phyloP scores from a whole-genome alignment of 1,140 invertebrate genomes.

The Tenebrio molitor region DNA sequence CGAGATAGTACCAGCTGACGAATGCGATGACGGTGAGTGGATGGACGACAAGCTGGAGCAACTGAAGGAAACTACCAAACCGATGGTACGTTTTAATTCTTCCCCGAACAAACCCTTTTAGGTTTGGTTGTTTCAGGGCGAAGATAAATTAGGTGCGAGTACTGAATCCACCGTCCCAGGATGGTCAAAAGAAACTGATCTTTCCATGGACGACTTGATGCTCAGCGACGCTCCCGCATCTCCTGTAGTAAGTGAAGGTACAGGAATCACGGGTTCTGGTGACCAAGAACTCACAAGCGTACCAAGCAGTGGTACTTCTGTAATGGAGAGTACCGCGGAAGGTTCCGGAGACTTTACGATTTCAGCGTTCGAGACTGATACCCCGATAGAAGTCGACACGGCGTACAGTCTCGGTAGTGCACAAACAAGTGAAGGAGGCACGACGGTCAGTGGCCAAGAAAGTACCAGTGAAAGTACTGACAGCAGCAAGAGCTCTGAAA shows the following conservation, averaged over 20 bases:
- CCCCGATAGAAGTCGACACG: slow-evolving; percentile 7
- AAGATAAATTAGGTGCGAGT: slow-evolving; percentile 43
- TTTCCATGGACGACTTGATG: slow-evolving; percentile 73
- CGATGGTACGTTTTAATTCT: slow-evolving; percentile 11
- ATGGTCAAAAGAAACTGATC: slow-evolving; percentile 60
- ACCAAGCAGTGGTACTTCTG: slow-evolving; percentile 11
- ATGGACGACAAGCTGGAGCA: slow-evolving; percentile 64
- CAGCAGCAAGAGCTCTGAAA: slow-evolving; percentile 32
- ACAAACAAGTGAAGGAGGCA: slow-evolving; percentile 26
- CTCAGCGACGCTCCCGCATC: slow-evolving; percentile 70
- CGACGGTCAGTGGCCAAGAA: slow-evolving; percentile 11
- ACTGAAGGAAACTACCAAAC: slow-evolving; percentile 21
- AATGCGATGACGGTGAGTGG: slow-evolving; percentile 74
- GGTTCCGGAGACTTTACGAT: slow-evolving; percentile 50
- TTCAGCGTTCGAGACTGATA: slow-evolving; percentile 28
- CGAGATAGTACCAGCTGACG: slow-evolving; percentile 69
- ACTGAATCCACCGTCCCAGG: slow-evolving; percentile 49
- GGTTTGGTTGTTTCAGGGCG: slow-evolving; percentile 23
- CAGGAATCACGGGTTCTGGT: slow-evolving; percentile 58
- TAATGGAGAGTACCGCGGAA: slow-evolving; percentile 47
- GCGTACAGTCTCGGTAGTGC: neutral
- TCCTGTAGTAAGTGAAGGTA: slow-evolving; percentile 59
- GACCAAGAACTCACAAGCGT: slow-evolving; percentile 50
- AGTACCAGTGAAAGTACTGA: slow-evolving; percentile 7
- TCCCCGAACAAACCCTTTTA: neutral